Conservation (phyloP, 2,888 invertebrate species). For the Ectemnius continuus region DNA sequence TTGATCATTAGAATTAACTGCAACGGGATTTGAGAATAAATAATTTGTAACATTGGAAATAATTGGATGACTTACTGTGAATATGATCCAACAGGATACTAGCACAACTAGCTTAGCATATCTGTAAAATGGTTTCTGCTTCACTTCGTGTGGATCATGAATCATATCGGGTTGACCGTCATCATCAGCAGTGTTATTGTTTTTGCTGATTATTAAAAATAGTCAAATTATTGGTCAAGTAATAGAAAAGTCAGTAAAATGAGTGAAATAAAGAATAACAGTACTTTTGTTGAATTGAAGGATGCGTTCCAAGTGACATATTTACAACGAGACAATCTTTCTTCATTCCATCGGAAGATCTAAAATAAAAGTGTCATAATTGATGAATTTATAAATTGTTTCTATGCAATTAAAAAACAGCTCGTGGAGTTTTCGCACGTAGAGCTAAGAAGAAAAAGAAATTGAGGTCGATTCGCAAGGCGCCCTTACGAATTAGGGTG, state of each 20-base stretch:
- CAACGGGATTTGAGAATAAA: constrained; percentile 7
- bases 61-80: constrained; percentile 78
- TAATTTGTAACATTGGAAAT: too few species aligned
- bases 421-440: too few species aligned
- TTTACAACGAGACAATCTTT: constrained; percentile 65
- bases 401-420: too few species aligned
- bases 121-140: constrained; percentile 59
- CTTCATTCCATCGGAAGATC: constrained; percentile 36
- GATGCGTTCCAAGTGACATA: constrained; percentile 60
- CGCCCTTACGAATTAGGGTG: too few species aligned
- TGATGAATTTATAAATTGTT: too few species aligned
- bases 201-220: too few species aligned
- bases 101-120: constrained; percentile 81
- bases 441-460: too few species aligned
- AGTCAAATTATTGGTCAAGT: not conserved
- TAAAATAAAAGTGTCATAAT: constrained; percentile 14
- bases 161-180: constrained; percentile 40
- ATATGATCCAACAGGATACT: constrained; percentile 83
- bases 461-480: too few species aligned
- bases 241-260: not conserved
- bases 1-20: constrained; percentile 83
- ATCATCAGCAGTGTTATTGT: constrained; percentile 23
- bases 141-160: constrained; percentile 40
- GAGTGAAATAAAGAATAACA: not conserved
- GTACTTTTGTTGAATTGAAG: constrained; percentile 37